Percentiles rank a stretch among this genome's conserved stretches.
Evolutionary conservation across 2,797 vertebrate species (phyloP).

Genomic region (Hirundo rustica): DNA sequence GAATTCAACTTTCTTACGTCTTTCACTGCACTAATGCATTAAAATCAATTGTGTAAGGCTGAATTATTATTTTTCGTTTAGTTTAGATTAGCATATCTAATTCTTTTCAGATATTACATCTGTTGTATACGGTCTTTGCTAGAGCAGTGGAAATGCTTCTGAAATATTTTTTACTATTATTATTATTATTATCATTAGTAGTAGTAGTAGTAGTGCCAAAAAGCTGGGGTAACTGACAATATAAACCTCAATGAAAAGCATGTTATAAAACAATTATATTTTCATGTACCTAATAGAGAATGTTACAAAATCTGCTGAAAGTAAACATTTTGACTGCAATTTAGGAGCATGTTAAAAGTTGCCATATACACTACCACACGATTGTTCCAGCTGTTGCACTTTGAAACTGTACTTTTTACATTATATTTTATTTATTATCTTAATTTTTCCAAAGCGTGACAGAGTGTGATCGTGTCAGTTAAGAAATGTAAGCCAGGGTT

Average conservation of each 20-base stretch:
- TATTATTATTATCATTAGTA: neutral
- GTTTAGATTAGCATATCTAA: neutral
- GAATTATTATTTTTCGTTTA: neutral
- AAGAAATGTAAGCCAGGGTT: neutral
- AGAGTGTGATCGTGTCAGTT: neutral
- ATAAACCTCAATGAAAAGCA: neutral
- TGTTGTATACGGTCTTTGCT: neutral
- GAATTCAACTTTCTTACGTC: neutral
- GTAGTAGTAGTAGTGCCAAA: neutral
- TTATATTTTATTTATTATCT: neutral
- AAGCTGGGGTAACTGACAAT: neutral
- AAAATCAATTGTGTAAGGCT: neutral
- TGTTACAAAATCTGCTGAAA: neutral
- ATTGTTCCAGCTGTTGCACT: neutral
- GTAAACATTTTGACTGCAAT: neutral
- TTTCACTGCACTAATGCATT: neutral
- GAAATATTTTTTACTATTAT: neutral
- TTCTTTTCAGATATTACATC: neutral
- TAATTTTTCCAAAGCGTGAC: neutral
- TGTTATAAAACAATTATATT: neutral
- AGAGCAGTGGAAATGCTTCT: neutral
- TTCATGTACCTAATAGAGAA: neutral
- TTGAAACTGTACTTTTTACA: neutral
- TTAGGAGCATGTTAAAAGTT: neutral
- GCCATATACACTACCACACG: neutral